A percentile compares a stretch with the other conserved stretches of the same genome.
Evolutionary conservation across 1,140 invertebrate species (phyloP).

Genomic region (Cotesia glomerata): DNA sequence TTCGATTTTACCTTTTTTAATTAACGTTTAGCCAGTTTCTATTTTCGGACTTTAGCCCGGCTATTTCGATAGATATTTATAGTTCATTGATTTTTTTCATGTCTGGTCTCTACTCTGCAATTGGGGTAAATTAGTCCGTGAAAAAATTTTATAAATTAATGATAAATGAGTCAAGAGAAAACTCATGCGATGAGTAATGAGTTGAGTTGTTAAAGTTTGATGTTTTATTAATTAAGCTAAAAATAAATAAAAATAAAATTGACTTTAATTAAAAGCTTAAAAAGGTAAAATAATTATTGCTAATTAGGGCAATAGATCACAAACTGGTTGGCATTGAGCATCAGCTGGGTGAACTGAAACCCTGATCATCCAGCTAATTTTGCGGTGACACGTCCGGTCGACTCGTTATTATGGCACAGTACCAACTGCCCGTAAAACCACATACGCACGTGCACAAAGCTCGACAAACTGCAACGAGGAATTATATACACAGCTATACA

Average conservation of each 20-base stretch:
- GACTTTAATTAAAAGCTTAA: neutral
- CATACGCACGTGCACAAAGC: neutral
- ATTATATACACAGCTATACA: neutral
- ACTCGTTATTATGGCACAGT: conserved; percentile 11
- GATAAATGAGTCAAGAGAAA: no score
- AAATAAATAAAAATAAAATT: neutral
- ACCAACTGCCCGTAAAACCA: conserved; percentile 8
- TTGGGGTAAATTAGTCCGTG: no score
- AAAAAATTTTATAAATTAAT: no score
- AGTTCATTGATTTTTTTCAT: no score
- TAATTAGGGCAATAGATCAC: neutral
- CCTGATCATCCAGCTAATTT: conserved; percentile 14
- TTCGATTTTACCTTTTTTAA: no score
- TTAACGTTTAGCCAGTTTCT: no score
- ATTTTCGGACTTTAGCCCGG: no score
- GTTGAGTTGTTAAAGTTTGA: no score
- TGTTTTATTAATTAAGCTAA: no score
- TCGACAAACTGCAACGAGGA: neutral
- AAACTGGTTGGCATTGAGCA: neutral
- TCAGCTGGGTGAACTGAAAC: neutral
- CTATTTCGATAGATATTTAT: no score
- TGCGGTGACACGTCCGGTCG: conserved; percentile 8
- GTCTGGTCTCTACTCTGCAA: no score
- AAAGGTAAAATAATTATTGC: neutral
- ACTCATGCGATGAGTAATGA: no score